Evolutionary conservation across 2,113 vertebrate genomes (phyloP), one percentile per base, ranked within the genome.

Genomic region (Chloropsis cyanopogon): DNA sequence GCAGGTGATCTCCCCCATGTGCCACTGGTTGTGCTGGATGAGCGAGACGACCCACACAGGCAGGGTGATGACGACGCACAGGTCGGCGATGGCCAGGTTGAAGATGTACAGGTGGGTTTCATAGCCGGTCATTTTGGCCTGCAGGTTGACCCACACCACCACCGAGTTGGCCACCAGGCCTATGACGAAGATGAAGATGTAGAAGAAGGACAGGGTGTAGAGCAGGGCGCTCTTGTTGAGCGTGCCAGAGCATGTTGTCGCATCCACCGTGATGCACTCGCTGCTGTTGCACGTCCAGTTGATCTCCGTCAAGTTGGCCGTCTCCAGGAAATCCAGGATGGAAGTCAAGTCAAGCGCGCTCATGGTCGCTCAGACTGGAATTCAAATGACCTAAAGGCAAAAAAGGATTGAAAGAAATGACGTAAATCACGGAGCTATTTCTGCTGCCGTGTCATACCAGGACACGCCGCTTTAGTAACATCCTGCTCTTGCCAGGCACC

Each of bases 41-140:
- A 99, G 98, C 33, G 99, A 99, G 75, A 98, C 97, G 4, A 99
- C 98, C 98, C 98, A 99, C 24, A 99, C 96, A 0, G 99, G 99
- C 31, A 99, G 98, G 22, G 99, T 99, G 88, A 98, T 97, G 56
- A 99, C 98, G 0, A 99, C 98, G 1, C 98, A 99, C 86, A 99
- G 98, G 95, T 99, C 99, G 0, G 99, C 99, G 1, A 98, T 96
- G 22, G 99, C 99, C 95, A 99, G 97, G 93, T 99, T 99, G 33
- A 99, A 95, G 86, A 99, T 98, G 97, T 99, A 99, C 92, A 98
- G 98, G 97, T 99, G 99, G 1, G 98, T 99, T 97, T 99, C 99
- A 1, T 99, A 98, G 93, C 98, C 98, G 1, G 97, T 98, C 73
- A 98, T 98, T 80, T 98, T 99, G 11, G 98, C 98, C 28, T 98